phyloP scores from a whole-genome alignment of 1,140 invertebrate species.

The Calosoma granatense region DNA sequence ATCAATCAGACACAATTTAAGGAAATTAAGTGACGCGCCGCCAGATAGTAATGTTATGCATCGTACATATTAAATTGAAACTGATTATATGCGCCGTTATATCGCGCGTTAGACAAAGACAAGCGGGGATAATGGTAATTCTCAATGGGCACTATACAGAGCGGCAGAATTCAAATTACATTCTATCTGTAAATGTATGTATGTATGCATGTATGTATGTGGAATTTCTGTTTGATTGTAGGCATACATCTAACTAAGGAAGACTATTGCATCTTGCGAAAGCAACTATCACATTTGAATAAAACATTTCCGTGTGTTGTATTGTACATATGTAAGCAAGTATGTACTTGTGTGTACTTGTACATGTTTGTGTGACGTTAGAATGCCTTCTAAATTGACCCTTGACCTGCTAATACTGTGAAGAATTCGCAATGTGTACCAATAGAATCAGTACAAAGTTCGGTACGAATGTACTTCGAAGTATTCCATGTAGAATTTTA shows the following conservation, averaged over 20 bases:
- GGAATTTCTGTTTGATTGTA: too few relatives aligned
- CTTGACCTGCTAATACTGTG: not conserved
- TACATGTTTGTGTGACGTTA: not conserved
- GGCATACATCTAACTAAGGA: too few relatives aligned
- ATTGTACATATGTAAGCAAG: not conserved
- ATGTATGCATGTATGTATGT: conserved; percentile 5
- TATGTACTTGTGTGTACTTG: not conserved
- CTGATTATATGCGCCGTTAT: not conserved
- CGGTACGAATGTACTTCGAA: too few relatives aligned
- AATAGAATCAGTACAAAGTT: too few relatives aligned
- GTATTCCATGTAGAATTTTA: too few relatives aligned
- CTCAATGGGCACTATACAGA: not conserved
- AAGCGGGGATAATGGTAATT: not conserved
- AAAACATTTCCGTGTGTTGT: too few relatives aligned
- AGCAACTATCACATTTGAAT: too few relatives aligned
- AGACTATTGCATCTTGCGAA: too few relatives aligned
- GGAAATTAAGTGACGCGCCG: not conserved
- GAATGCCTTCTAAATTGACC: not conserved
- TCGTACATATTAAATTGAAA: not conserved
- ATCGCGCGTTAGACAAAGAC: not conserved
- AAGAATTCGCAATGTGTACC: not conserved
- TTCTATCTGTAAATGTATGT: not conserved
- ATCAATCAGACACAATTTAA: not conserved
- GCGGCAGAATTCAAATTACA: not conserved
- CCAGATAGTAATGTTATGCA: not conserved